Conservation (phyloP, 2,888 invertebrate genomes). For the Temnothorax unifasciatus region DNA sequence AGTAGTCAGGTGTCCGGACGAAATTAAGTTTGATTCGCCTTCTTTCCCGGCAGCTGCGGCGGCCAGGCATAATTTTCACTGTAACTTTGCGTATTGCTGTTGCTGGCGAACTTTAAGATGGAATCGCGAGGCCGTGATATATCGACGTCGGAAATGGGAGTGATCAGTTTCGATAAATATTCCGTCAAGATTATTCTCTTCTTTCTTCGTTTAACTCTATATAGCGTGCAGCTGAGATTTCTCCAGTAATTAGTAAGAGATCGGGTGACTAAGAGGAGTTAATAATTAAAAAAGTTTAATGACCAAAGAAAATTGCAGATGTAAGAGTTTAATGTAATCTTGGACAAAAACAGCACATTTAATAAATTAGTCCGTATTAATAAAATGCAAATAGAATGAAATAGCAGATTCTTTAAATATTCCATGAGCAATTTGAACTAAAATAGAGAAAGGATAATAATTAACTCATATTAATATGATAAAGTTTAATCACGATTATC, state of each 20-base stretch:
- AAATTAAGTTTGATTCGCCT: slow-evolving; percentile 75
- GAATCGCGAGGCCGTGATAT: slow-evolving; percentile 47
- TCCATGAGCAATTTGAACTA: background rate
- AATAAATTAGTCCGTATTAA: slow-evolving; percentile 8
- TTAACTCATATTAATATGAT: background rate
- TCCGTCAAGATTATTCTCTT: background rate
- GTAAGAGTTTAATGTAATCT: slow-evolving; percentile 7
- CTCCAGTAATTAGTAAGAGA: slow-evolving; percentile 12
- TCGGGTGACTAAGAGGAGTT: background rate
- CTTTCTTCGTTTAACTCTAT: background rate
- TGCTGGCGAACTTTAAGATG: slow-evolving; percentile 61
- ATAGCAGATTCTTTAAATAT: background rate
- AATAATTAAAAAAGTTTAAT: slow-evolving; percentile 43
- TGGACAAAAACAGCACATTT: background rate
- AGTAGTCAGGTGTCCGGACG: slow-evolving; percentile 70
- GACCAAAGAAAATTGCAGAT: slow-evolving; percentile 32
- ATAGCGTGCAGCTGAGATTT: background rate
- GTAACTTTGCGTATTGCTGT: slow-evolving; percentile 55
- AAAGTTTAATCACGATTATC: background rate
- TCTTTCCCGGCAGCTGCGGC: slow-evolving; percentile 70
- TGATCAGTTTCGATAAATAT: slow-evolving; percentile 45
- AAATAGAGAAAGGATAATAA: background rate
- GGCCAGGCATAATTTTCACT: slow-evolving; percentile 63
- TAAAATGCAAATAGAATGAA: background rate
- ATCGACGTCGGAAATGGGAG: slow-evolving; percentile 6